Conservation (phyloP, 1,140 invertebrate species). For the Dendrolimus punctatus region DNA sequence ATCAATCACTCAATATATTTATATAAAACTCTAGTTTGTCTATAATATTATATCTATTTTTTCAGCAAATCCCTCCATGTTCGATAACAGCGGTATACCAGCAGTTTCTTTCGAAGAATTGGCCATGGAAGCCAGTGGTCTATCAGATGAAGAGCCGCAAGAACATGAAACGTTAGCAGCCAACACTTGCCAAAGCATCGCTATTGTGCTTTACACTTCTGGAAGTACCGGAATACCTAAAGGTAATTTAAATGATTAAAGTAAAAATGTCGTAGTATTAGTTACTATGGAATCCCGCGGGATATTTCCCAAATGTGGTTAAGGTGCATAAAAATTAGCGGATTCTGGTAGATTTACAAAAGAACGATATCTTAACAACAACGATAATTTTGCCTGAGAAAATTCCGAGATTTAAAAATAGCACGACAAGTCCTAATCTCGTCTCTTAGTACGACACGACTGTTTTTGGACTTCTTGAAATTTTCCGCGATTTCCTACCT, state of each 20-base stretch:
- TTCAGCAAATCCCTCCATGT: slow-evolving; percentile 53
- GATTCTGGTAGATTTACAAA: no score
- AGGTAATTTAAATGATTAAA: slow-evolving; percentile 71
- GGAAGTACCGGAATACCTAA: slow-evolving; percentile 95
- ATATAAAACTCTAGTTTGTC: neutral
- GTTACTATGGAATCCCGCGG: no score
- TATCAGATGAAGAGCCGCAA: slow-evolving; percentile 41
- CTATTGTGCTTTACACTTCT: slow-evolving; percentile 92
- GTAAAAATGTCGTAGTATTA: neutral
- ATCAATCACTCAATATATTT: neutral
- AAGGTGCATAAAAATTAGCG: no score
- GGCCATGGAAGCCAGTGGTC: slow-evolving; percentile 48
- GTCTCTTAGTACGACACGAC: no score
- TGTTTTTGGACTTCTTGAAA: no score
- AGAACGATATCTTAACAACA: no score
- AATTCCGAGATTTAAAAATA: no score
- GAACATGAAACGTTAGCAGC: slow-evolving; percentile 33
- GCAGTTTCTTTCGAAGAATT: slow-evolving; percentile 67
- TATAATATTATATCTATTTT: slow-evolving; percentile 3
- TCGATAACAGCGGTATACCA: slow-evolving; percentile 44
- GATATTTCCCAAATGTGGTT: no score
- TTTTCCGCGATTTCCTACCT: no score
- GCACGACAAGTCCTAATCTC: no score
- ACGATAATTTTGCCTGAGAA: no score
- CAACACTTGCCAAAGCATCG: slow-evolving; percentile 65